Conservation (phyloP, 2,113 vertebrate species). For the Platichthys flesus region DNA sequence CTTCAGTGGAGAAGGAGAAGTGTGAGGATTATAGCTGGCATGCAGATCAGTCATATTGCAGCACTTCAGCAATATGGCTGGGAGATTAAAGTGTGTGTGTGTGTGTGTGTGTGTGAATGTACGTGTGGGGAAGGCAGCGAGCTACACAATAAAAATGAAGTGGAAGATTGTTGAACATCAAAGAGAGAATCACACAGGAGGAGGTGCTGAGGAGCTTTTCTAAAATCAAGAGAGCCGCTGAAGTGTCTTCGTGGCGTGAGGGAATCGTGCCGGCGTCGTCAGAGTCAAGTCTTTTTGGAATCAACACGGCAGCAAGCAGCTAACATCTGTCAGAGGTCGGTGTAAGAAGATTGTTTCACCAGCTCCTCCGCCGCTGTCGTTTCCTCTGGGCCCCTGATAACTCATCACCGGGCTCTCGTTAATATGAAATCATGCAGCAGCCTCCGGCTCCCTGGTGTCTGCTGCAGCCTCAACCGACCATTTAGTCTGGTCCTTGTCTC, state of each 20-base stretch:
- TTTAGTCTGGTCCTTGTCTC: no score
- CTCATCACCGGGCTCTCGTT: neutral
- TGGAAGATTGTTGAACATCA: slow-evolving; percentile 17
- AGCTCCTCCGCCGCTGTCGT: neutral
- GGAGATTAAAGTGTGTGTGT: slow-evolving; percentile 6
- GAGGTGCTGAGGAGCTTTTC: neutral
- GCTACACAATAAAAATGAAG: slow-evolving; percentile 5
- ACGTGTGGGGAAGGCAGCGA: slow-evolving; percentile 1
- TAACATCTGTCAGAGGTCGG: neutral
- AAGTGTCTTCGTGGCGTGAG: neutral
- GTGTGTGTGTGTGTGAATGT: no score
- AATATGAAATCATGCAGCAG: neutral
- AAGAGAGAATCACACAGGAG: slow-evolving; percentile 8
- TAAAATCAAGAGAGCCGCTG: neutral
- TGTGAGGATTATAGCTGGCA: slow-evolving; percentile 41
- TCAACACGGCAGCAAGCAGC: neutral
- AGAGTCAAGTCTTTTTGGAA: neutral
- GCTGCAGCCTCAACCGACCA: neutral
- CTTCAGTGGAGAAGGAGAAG: slow-evolving; percentile 28
- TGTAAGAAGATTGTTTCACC: neutral
- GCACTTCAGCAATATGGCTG: slow-evolving; percentile 29
- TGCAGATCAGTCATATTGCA: slow-evolving; percentile 40
- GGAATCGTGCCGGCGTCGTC: neutral
- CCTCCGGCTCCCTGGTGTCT: neutral
- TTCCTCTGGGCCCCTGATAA: neutral